These are phyloP conservation scores for fruit fly (Drosophila melanogaster) DNA, from an alignment of 1,140 invertebrate species.

Conservation along the genomic window DNA sequence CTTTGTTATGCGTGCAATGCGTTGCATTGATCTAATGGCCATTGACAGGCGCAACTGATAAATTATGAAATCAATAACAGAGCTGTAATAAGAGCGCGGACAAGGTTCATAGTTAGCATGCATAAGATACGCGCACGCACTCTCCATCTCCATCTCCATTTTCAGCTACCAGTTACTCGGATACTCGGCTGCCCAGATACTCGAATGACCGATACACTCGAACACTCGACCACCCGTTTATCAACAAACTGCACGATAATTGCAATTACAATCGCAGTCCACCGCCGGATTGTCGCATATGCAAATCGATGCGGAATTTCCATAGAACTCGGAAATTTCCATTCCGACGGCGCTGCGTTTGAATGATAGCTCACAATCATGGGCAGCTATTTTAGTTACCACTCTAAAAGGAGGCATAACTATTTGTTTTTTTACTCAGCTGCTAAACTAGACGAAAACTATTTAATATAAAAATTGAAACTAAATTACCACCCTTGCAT, in stretches of 20 bases:
- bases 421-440: not conserved
- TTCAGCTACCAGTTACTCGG: conserved; percentile 1
- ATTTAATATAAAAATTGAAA: too few species aligned
- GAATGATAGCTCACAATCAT: conserved; percentile 67
- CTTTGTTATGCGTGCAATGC: conserved; percentile 34
- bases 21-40: conserved; percentile 63
- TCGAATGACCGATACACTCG: not conserved
- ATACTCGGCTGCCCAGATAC: not conserved
- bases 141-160: conserved; percentile 3
- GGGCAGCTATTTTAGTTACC: conserved; percentile 32
- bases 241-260: conserved; percentile 43
- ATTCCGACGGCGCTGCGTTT: conserved; percentile 26
- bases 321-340: conserved; percentile 68
- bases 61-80: conserved; percentile 78
- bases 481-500: too few species aligned
- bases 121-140: conserved; percentile 40
- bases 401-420: not conserved
- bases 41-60: conserved; percentile 60
- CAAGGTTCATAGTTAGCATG: conserved; percentile 69
- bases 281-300: conserved; percentile 56
- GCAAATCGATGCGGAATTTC: conserved; percentile 75
- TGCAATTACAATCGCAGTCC: conserved; percentile 37
- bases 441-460: too few species aligned
- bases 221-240: not conserved
- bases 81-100: conserved; percentile 53